phyloP scores from a whole-genome alignment of 1,140 invertebrate species.

The Plutomurus gul region DNA sequence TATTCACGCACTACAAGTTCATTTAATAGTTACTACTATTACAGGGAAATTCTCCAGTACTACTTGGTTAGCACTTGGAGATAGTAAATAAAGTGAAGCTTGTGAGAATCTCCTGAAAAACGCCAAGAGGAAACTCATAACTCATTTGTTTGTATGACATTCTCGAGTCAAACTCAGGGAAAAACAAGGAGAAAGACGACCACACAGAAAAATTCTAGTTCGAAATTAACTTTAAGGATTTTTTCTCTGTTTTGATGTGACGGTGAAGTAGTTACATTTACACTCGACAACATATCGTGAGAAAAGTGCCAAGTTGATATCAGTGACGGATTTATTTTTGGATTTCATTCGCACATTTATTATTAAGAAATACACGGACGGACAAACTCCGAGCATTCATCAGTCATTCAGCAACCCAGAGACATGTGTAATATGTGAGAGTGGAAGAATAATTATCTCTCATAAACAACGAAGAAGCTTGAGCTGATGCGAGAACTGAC shows the following conservation, averaged over 20 bases:
- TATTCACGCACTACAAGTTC: no score
- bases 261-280: neutral
- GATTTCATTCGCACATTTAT: neutral
- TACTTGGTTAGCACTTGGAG: neutral
- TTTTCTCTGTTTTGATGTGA: no score
- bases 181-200: neutral
- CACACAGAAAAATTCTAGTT: neutral
- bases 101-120: constrained; percentile 8
- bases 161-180: neutral
- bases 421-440: no score
- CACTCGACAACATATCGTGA: neutral
- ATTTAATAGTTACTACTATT: no score
- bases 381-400: no score
- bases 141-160: constrained; percentile 29
- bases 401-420: no score
- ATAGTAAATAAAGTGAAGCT: neutral
- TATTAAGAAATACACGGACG: neutral
- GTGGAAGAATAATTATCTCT: no score
- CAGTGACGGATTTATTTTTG: neutral
- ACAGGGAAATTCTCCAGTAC: neutral
- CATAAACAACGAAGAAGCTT: no score
- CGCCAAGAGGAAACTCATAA: constrained; percentile 19
- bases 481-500: no score
- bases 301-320: constrained; percentile 4
- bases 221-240: neutral